Conservation (phyloP, 2,888 invertebrate species). For the Drosophila paranaensis region DNA sequence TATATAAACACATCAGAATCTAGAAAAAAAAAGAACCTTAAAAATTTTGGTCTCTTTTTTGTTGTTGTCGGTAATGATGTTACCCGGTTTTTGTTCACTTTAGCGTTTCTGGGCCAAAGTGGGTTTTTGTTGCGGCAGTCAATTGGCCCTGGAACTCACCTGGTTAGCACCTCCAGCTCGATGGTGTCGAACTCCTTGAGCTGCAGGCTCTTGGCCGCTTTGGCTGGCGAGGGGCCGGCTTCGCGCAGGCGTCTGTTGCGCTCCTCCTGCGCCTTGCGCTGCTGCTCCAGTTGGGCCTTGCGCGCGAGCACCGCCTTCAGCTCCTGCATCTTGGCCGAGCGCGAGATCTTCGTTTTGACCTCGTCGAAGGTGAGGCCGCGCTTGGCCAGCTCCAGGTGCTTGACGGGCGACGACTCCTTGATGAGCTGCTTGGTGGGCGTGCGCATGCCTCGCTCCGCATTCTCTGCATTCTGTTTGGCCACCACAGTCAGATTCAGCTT, state of each 20-base stretch:
- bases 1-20: neutral
- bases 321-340: conserved; percentile 89
- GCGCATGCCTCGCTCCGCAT: conserved; percentile 79
- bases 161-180: conserved; percentile 90
- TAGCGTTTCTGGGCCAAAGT: conserved; percentile 66
- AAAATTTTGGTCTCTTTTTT: conserved; percentile 15
- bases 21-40: conserved; percentile 12
- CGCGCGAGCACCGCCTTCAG: conserved; percentile 89
- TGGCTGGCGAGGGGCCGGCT: conserved; percentile 67
- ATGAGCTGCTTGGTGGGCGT: conserved; percentile 84
- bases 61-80: conserved; percentile 60
- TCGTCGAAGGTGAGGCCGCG: conserved; percentile 89
- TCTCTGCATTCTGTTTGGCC: conserved; percentile 74
- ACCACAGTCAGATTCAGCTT: conserved; percentile 58
- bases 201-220: conserved; percentile 82
- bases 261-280: conserved; percentile 85
- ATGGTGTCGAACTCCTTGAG: conserved; percentile 90
- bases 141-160: conserved; percentile 85
- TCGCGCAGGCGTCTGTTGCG: conserved; percentile 80
- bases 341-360: conserved; percentile 88
- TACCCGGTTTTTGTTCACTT: conserved; percentile 74
- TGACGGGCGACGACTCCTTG: conserved; percentile 82
- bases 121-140: conserved; percentile 56
- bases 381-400: conserved; percentile 83
- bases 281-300: conserved; percentile 88